Base-by-base conservation (phyloP, 2,888 invertebrate genomes). In the Tubulanus polymorphus region DNA sequence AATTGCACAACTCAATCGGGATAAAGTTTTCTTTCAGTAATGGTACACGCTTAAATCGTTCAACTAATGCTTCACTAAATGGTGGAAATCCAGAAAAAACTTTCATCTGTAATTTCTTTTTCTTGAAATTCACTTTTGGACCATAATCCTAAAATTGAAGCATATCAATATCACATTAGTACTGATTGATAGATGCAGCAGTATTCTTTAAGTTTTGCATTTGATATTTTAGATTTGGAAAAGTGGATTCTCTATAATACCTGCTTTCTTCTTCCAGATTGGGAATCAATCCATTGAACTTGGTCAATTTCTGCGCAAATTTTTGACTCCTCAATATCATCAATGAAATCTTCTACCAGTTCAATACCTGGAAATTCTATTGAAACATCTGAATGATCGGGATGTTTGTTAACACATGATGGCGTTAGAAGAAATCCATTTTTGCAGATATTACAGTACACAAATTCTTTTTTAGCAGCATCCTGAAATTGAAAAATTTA, bases 101-200 rank as follows among this genome's bases (percentile, higher is more conserved):
- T 0, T 89, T 91, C 20, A 53, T 41, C 58, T 84, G 86, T 6
- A 95, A 79, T 79, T 91, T 94, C 67, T 86, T 86, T 78, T 91
- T 93, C 75, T 95, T 97, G 77, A 99, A 99, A 80, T 99, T 99
- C 10, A 95, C 93, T 81, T 95, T 96, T 0, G 99, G 99, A 0
- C 99, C 99, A 80, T 87, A 97, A 79, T 99, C 99, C 85, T 87
- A 73, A 41, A 74, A 72, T 54, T 51, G 30, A 28, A 48, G 1
- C 2, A 15, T 37, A 12, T 35, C 18, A 47, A 45, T 20, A 51
- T 58, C 27, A 12, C 10, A 15, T 12, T n/a, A n/a, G n/a, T n/a
- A n/a, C n/a, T n/a, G n/a, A n/a, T n/a, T n/a, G n/a, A n/a, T n/a
- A n/a, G n/a, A n/a, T n/a, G n/a, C n/a, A n/a, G n/a, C n/a, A n/a